A percentile compares a stretch with the other conserved stretches of the same genome.
phyloP scores from a whole-genome alignment of 2,797 vertebrate species.

The Notamacropus eugenii region DNA sequence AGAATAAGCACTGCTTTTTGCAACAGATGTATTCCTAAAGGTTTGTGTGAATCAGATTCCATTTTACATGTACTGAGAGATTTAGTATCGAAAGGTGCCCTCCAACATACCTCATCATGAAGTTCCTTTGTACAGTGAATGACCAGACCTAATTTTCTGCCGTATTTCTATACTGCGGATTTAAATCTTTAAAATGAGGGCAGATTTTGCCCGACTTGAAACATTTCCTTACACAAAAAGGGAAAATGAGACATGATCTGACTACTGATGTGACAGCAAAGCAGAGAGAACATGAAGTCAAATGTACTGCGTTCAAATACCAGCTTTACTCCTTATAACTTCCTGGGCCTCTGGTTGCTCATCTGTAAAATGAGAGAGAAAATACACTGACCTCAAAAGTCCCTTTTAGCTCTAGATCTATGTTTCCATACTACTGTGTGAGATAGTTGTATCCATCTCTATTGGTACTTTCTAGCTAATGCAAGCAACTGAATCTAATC shows the following conservation, averaged over 20 bases:
- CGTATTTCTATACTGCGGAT: not conserved
- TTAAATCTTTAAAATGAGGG: not conserved
- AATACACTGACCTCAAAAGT: not conserved
- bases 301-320: not conserved
- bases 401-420: not conserved
- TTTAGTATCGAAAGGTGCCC: not conserved
- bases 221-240: conserved; percentile 10
- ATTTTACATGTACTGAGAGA: not conserved
- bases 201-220: not conserved
- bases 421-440: not conserved
- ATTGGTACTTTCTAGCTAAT: conserved; percentile 30
- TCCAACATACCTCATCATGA: not conserved
- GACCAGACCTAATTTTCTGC: not conserved
- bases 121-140: not conserved
- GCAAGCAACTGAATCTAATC: conserved; percentile 42
- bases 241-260: conserved; percentile 19
- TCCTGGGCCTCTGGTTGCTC: not conserved
- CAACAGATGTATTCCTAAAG: not conserved
- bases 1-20: not conserved
- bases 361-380: not conserved
- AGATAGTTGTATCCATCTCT: not conserved
- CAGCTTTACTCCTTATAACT: not conserved
- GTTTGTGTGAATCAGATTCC: not conserved
- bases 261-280: not conserved
- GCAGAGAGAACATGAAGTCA: not conserved